Percentiles rank a stretch among this genome's conserved stretches.
These are phyloP conservation scores for Crenuchus spilurus DNA, from an alignment of 2,797 vertebrate species.

Conservation along the genomic window DNA sequence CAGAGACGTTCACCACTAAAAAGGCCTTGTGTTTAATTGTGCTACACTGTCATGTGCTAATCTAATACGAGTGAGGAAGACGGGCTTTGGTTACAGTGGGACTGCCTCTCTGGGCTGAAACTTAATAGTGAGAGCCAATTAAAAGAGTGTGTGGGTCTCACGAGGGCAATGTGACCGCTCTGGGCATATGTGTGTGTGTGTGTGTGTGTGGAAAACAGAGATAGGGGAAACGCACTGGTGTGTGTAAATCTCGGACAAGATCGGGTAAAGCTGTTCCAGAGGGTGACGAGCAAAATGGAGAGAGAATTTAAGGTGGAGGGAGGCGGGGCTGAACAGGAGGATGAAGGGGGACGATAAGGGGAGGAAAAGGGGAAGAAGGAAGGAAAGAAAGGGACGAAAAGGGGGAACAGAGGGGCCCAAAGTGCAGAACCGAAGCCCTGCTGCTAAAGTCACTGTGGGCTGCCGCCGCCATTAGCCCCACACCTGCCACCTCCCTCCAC, in stretches of 20 bases:
- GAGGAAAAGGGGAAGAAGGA: not conserved
- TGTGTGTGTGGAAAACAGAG: constrained; percentile 30
- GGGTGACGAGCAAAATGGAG: constrained; percentile 26
- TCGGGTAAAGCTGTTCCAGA: constrained; percentile 36
- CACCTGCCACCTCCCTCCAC: constrained; percentile 66
- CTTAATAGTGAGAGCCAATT: constrained; percentile 40
- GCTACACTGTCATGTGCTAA: constrained; percentile 36
- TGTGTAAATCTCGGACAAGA: constrained; percentile 43
- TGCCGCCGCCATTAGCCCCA: constrained; percentile 59
- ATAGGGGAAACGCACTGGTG: constrained; percentile 26
- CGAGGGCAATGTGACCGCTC: constrained; percentile 35
- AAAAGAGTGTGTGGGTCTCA: constrained; percentile 31
- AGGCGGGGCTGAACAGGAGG: constrained; percentile 46
- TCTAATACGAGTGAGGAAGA: constrained; percentile 39
- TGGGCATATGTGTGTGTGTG: not conserved
- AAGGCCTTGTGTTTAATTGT: constrained; percentile 7
- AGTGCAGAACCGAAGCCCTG: constrained; percentile 52
- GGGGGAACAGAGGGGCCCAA: constrained; percentile 6
- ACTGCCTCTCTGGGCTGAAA: constrained; percentile 39
- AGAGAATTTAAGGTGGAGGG: not conserved
- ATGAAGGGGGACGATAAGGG: constrained; percentile 12
- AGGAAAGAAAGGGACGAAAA: not conserved
- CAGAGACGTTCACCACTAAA: not conserved
- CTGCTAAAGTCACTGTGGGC: constrained; percentile 55
- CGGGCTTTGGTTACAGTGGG: constrained; percentile 22